Percentiles rank a stretch among this genome's conserved stretches.
phyloP scores from a whole-genome alignment of 2,797 vertebrate genomes.

The Hylomyscus alleni region DNA sequence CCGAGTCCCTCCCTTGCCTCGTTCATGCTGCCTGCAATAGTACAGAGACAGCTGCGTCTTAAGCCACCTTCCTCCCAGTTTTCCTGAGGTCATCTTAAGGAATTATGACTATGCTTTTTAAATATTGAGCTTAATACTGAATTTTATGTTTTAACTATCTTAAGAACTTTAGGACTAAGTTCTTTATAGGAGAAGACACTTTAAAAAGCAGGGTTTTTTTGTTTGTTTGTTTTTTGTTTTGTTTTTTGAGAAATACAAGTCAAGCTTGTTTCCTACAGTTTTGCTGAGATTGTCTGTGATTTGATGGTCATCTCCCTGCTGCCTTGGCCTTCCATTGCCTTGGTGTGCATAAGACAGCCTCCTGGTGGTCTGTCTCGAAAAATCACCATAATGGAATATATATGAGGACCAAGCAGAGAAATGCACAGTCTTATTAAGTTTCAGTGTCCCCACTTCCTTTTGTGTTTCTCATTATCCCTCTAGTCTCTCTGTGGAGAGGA shows the following conservation, averaged over 20 bases:
- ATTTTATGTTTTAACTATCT: slow-evolving; percentile 37
- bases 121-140: slow-evolving; percentile 10
- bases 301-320: not conserved
- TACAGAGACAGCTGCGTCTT: not conserved
- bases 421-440: slow-evolving; percentile 71
- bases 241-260: slow-evolving; percentile 45
- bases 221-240: too few species aligned
- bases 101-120: not conserved
- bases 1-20: not conserved
- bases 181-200: not conserved
- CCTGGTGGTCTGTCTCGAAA: slow-evolving; percentile 52
- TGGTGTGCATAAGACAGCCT: not conserved
- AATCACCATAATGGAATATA: slow-evolving; percentile 78
- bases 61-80: not conserved
- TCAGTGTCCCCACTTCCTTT: slow-evolving; percentile 5
- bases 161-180: slow-evolving; percentile 46
- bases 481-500: slow-evolving; percentile 15
- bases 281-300: not conserved
- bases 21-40: not conserved
- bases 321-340: not conserved
- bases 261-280: not conserved
- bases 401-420: slow-evolving; percentile 65
- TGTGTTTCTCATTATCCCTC: slow-evolving; percentile 55
- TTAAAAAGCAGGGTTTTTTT: not conserved
- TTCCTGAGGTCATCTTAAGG: not conserved